Base-by-base conservation (phyloP, 2,113 vertebrate species). In the Atherinomorus stipes region DNA sequence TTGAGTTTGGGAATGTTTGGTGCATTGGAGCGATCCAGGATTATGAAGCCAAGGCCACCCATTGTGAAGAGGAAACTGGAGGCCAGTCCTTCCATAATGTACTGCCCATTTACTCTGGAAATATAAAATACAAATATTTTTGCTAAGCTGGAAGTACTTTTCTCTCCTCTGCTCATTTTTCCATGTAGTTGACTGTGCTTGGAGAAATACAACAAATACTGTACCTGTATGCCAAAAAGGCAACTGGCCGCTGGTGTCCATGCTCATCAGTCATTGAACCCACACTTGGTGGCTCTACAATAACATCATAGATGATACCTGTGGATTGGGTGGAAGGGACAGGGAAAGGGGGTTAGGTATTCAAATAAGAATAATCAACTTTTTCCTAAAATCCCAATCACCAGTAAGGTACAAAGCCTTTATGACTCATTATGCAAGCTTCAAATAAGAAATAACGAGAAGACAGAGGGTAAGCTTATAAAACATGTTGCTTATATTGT, bases 11-110 rank as follows among this genome's bases (percentile, higher is more conserved):
- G 98, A 88, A 99, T 98, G 91, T 98, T 99, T 23, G 98, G 98
- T 0, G 98, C 98, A 61, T 99, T 99, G 63, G 98, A 99, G 77
- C 98, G 95, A 89, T 99, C 98, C 91, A 99, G 89, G 90, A 99
- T 98, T 72, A 99, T 99, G 75, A 99, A 99, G 60, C 98, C 98
- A 67, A 99, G 91, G 5, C 98, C 98, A 11, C 98, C 98, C 97
- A 99, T 99, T 10, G 98, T 99, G 90, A 99, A 99, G 51, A 99
- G 96, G 89, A 99, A 99, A 78, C 98, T 99, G 82, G 98, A 99
- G 2, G 98, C 98, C 0, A 99, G 92, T 34, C 97, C 98, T 90
- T 99, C 98, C 98, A 99, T 99, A 44, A 99, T 99, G 88, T 99
- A 99, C 47, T 99, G 98, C 4, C 97, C 97, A 45, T 99, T 99